Evolutionary conservation across 2,113 vertebrate species (phyloP).

Genomic region (Bubo bubo): DNA sequence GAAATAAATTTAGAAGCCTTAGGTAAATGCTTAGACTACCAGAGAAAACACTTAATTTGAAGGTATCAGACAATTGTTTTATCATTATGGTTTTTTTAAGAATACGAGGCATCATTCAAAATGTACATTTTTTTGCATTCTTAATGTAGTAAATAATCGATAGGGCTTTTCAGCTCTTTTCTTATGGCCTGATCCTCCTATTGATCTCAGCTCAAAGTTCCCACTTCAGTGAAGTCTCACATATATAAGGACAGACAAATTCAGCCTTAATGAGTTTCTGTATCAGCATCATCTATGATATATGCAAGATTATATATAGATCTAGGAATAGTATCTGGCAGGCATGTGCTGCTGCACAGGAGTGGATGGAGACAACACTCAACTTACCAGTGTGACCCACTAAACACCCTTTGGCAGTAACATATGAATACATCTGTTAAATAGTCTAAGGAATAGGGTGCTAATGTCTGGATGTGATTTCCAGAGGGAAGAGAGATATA

Average conservation of each 20-base stretch:
- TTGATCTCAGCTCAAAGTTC: conserved; percentile 14
- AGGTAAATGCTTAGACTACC: background rate
- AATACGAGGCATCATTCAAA: background rate
- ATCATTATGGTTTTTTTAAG: background rate
- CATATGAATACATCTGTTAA: background rate
- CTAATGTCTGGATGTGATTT: background rate
- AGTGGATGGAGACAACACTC: background rate
- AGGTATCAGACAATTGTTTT: background rate
- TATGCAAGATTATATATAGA: background rate
- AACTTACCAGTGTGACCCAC: background rate
- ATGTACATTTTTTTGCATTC: background rate
- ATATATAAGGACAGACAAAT: background rate
- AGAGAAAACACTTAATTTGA: background rate
- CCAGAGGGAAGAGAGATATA: background rate
- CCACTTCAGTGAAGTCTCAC: background rate
- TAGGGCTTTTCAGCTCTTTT: background rate
- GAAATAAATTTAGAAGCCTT: conserved; percentile 53
- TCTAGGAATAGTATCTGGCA: background rate
- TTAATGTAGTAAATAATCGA: conserved; percentile 24
- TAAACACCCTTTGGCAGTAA: background rate
- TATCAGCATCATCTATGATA: background rate
- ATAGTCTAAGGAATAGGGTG: background rate
- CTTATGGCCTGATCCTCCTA: conserved; percentile 2
- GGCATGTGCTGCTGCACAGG: background rate
- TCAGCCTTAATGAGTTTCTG: background rate